phyloP scores from a whole-genome alignment of 1,140 invertebrate genomes.

The Lutraria rhynchaena region DNA sequence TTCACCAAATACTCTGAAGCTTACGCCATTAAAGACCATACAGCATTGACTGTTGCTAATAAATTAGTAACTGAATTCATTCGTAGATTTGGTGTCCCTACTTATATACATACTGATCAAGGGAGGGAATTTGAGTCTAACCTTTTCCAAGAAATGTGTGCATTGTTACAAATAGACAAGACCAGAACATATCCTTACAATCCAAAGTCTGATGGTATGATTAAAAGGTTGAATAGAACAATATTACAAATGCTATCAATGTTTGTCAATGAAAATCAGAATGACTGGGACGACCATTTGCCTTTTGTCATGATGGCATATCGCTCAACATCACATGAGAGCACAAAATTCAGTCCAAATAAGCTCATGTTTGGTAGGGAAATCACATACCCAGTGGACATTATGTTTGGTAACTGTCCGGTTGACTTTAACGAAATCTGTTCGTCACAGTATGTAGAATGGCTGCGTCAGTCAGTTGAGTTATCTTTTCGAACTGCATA shows the following conservation, averaged over 20 bases:
- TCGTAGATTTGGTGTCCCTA: slow-evolving; percentile 77
- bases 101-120: slow-evolving; percentile 77
- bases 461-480: slow-evolving; percentile 13
- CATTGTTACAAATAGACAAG: slow-evolving; percentile 57
- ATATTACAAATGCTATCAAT: slow-evolving; percentile 40
- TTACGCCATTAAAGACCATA: slow-evolving; percentile 63
- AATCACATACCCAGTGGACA: slow-evolving; percentile 15
- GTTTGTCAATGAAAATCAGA: slow-evolving; percentile 46
- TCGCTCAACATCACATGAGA: slow-evolving; percentile 27
- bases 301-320: slow-evolving; percentile 50
- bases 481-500: not conserved
- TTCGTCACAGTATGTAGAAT: slow-evolving; percentile 18
- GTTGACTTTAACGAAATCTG: not conserved
- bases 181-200: slow-evolving; percentile 61
- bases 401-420: no score
- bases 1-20: slow-evolving; percentile 70
- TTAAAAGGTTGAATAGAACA: slow-evolving; percentile 28
- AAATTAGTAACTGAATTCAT: slow-evolving; percentile 47
- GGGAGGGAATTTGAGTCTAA: slow-evolving; percentile 68
- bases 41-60: slow-evolving; percentile 28
- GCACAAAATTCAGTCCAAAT: slow-evolving; percentile 40
- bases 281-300: slow-evolving; percentile 55
- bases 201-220: slow-evolving; percentile 24
- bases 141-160: slow-evolving; percentile 60
- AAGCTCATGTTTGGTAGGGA: slow-evolving; percentile 40